These are phyloP conservation scores for Oxygymnocypris stewartii DNA, from an alignment of 2,113 vertebrate species.

Conservation along the genomic window DNA sequence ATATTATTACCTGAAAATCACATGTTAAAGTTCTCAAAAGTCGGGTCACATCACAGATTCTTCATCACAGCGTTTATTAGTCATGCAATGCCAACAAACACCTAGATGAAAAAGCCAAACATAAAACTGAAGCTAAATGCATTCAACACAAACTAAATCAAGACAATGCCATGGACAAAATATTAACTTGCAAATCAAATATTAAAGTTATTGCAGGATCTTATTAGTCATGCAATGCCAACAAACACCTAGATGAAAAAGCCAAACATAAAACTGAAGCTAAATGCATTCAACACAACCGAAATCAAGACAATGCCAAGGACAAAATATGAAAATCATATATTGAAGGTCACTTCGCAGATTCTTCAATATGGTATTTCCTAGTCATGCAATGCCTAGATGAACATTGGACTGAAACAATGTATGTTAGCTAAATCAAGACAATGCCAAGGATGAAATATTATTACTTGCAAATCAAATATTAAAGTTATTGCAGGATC, in stretches of 20 bases:
- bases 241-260: constrained; percentile 85
- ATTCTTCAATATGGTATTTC: constrained; percentile 85
- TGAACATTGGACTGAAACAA: constrained; percentile 59
- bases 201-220: constrained; percentile 60
- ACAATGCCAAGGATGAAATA: neutral
- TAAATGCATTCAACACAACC: constrained; percentile 55
- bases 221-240: constrained; percentile 84
- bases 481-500: too few relatives aligned
- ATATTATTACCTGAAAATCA: neutral
- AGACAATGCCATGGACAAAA: constrained; percentile 12
- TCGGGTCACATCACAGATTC: constrained; percentile 66
- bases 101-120: constrained; percentile 58
- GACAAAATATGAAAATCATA: neutral
- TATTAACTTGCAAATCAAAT: neutral
- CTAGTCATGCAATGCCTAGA: constrained; percentile 78
- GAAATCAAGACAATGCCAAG: neutral
- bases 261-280: constrained; percentile 77
- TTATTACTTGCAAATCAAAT: too few relatives aligned
- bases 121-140: constrained; percentile 62
- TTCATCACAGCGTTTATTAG: constrained; percentile 89
- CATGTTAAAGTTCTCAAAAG: neutral
- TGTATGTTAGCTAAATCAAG: constrained; percentile 44
- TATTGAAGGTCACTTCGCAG: constrained; percentile 47
- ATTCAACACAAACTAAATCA: neutral
- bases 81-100: constrained; percentile 85